These are phyloP conservation scores for Champsocephalus gunnari DNA, from an alignment of 2,797 vertebrate genomes.

Conservation along the genomic window DNA sequence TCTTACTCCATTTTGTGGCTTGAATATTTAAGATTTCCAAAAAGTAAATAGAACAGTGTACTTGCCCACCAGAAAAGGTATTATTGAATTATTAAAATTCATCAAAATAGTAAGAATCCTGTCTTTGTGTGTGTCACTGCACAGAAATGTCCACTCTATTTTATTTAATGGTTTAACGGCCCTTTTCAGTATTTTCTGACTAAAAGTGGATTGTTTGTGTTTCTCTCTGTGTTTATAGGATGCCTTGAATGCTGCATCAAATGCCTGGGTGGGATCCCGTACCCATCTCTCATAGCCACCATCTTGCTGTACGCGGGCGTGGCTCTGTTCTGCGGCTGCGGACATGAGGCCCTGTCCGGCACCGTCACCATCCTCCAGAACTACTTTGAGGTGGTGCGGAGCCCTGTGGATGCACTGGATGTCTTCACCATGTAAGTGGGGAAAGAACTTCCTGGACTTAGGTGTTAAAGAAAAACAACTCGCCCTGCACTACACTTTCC, in stretches of 20 bases:
- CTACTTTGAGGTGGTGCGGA: slow-evolving; percentile 97
- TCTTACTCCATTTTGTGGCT: neutral
- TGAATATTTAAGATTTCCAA: slow-evolving; percentile 12
- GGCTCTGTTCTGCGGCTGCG: slow-evolving; percentile 97
- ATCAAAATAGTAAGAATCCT: neutral
- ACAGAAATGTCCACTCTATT: neutral
- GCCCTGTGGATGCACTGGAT: slow-evolving; percentile 93
- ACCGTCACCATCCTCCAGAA: slow-evolving; percentile 97
- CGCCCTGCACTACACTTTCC: neutral
- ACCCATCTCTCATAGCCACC: slow-evolving; percentile 95
- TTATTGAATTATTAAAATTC: slow-evolving; percentile 45
- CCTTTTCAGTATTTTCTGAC: neutral
- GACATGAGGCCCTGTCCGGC: slow-evolving; percentile 96
- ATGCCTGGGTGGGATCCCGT: slow-evolving; percentile 97
- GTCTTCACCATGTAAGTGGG: slow-evolving; percentile 96
- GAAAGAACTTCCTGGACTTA: neutral
- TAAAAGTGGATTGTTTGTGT: neutral
- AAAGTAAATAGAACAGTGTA: slow-evolving; percentile 25
- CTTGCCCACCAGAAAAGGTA: slow-evolving; percentile 5
- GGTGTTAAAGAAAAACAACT: neutral
- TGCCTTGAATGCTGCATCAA: slow-evolving; percentile 98
- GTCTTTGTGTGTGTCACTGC: neutral
- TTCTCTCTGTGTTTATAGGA: slow-evolving; percentile 77
- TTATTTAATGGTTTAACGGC: neutral
- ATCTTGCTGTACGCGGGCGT: slow-evolving; percentile 97